phyloP scores from a whole-genome alignment of 2,888 invertebrate genomes.

The Lamproptera curius region DNA sequence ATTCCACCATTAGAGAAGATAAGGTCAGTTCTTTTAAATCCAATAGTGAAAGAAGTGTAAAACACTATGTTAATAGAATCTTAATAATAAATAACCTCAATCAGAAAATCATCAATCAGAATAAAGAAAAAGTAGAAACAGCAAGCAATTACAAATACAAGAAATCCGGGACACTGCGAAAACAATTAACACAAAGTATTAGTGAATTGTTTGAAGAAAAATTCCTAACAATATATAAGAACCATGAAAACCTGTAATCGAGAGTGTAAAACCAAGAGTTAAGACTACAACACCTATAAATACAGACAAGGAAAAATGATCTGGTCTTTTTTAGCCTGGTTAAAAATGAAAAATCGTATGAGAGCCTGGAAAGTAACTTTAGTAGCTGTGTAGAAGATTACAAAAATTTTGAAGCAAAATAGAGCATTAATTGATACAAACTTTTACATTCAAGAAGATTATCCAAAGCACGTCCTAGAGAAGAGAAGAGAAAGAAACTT shows the following conservation, averaged over 20 bases:
- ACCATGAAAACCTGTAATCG: neutral
- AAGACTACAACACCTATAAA: neutral
- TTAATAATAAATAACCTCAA: too few species aligned
- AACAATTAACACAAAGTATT: too few species aligned
- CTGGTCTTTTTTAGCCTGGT: neutral
- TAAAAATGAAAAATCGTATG: neutral
- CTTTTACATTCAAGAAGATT: slow-evolving; percentile 25
- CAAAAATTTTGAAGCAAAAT: slow-evolving; percentile 21
- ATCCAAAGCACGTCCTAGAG: slow-evolving; percentile 21
- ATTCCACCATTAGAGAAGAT: too few species aligned
- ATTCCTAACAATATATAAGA: neutral
- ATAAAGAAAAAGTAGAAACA: too few species aligned
- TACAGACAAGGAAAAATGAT: neutral
- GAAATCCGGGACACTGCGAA: too few species aligned
- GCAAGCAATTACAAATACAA: too few species aligned
- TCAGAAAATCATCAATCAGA: too few species aligned
- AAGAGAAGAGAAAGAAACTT: slow-evolving; percentile 26
- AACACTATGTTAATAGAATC: too few species aligned
- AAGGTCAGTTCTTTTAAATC: too few species aligned
- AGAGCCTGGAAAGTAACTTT: neutral
- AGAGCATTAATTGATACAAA: slow-evolving; percentile 19
- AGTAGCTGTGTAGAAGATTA: neutral
- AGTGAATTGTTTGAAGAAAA: neutral
- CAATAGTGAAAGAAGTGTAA: too few species aligned
- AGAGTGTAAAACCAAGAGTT: neutral